These are phyloP conservation scores for Diogma glabrata DNA, from an alignment of 2,888 invertebrate genomes.

Conservation along the genomic window DNA sequence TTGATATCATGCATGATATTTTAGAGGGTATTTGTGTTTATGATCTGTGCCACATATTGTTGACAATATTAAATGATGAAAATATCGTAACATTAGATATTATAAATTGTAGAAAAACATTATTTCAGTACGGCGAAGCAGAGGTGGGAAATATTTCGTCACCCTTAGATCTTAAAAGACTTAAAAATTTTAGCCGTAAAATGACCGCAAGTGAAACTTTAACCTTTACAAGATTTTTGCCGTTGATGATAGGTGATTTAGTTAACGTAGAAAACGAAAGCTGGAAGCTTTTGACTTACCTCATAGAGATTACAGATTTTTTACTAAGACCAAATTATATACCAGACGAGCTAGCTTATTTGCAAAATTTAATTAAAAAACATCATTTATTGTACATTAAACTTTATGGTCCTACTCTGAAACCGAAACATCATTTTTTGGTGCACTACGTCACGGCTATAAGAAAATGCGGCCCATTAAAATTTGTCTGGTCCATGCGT, in stretches of 20 bases:
- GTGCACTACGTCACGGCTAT: conserved; percentile 15
- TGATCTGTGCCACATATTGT: conserved; percentile 19
- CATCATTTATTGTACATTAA: conserved; percentile 14
- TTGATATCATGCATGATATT: conserved; percentile 22
- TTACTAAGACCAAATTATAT: conserved; percentile 12
- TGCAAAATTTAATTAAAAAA: conserved; percentile 13
- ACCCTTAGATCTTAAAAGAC: conserved; percentile 11
- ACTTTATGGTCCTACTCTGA: conserved; percentile 14
- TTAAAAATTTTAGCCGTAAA: conserved; percentile 18
- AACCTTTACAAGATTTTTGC: conserved; percentile 17
- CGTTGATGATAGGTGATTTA: conserved; percentile 19
- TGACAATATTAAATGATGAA: too few relatives aligned
- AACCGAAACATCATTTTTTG: conserved; percentile 18
- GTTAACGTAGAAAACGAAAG: conserved; percentile 15
- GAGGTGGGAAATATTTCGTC: conserved; percentile 13
- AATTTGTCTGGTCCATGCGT: too few relatives aligned
- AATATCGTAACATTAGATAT: too few relatives aligned
- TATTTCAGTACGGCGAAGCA: conserved; percentile 17
- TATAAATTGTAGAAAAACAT: too few relatives aligned
- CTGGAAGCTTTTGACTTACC: conserved; percentile 14
- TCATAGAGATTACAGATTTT: conserved; percentile 15
- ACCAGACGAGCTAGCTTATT: conserved; percentile 11
- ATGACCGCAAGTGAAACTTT: conserved; percentile 19
- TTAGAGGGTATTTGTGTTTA: conserved; percentile 21
- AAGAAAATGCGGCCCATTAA: conserved; percentile 15